Percentiles rank a stretch among this genome's conserved stretches.
These are phyloP conservation scores for Zaprionus davidi DNA, from an alignment of 1,140 invertebrate genomes.

Conservation along the genomic window DNA sequence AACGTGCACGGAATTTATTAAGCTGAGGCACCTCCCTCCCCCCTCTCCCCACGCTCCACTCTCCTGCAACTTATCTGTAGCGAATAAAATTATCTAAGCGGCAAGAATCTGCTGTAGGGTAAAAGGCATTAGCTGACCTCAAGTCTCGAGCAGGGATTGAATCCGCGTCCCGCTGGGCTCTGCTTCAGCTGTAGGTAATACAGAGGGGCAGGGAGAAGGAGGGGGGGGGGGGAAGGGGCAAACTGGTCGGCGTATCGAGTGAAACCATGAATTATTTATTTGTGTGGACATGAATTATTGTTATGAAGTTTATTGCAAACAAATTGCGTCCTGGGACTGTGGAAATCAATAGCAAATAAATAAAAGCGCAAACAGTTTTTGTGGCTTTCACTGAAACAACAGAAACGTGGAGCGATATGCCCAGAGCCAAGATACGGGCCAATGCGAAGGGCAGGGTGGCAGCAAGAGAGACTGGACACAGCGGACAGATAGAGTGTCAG, in stretches of 20 bases:
- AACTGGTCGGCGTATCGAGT: conserved; percentile 24
- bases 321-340: conserved; percentile 82
- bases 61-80: conserved; percentile 1
- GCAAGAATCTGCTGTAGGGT: conserved; percentile 23
- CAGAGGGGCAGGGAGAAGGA: conserved; percentile 3
- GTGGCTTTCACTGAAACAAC: conserved; percentile 75
- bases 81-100: conserved; percentile 60
- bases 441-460: background rate
- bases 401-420: conserved; percentile 47
- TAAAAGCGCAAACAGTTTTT: conserved; percentile 82
- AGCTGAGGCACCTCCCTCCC: conserved; percentile 3
- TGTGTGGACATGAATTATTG: conserved; percentile 83
- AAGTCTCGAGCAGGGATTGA: conserved; percentile 10
- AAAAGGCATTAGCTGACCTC: conserved; percentile 39
- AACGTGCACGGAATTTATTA: conserved; percentile 64
- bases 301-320: conserved; percentile 84
- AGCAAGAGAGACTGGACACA: conserved; percentile 5
- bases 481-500: conserved; percentile 8
- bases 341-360: conserved; percentile 83
- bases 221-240: background rate
- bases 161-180: background rate
- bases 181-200: conserved; percentile 16
- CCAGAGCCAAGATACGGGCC: conserved; percentile 39
- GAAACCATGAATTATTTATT: conserved; percentile 81
- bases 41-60: background rate